Base-by-base conservation (phyloP, 2,797 vertebrate genomes). In the Sebastes oblongus region DNA sequence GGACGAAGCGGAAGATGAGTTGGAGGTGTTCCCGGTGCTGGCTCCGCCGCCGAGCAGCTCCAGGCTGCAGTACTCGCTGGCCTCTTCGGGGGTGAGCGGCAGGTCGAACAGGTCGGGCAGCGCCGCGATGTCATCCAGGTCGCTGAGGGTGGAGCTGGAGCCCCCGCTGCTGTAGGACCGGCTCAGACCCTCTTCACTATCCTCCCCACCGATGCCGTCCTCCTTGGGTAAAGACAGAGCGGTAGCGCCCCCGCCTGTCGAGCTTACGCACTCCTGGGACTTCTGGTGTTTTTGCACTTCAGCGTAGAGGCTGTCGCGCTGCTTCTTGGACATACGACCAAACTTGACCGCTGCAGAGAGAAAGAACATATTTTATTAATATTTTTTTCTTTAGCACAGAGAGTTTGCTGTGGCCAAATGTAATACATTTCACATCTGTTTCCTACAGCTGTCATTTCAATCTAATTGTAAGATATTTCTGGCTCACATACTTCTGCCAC, bases 261-360 rank as follows among this genome's bases (percentile, higher is more conserved):
- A 81, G 52, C 0, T 85, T 50, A 5, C 78, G 30, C 95, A 94
- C 90, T 97, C 96, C 91, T 97, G 97, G 87, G 94, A 96, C 90
- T 97, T 96, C 87, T 98, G 97, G 88, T 98, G 97, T 83, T 97
- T 97, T 89, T 98, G 97, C 56, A 98, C 97, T 90, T 98, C 97
- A 0, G 97, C 97, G 0, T 98, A 98, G 24, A 98, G 96, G 89
- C 97, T 97, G 94, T 98, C 97, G 0, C 97, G 95, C 91, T 98
- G 97, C 90, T 98, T 98, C 95, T 98, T 98, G 1, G 97, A 98
- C 97, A 98, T 98, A 42, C 97, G 97, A 29, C 97, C 97, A 0
- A 98, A 98, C 91, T 98, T 98, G 85, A 98, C 97, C 8, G 97
- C 97, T 98, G 91, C 13, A 64, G 56, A 72, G 34, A 61, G 36